These are phyloP conservation scores for Apis dorsata DNA, from an alignment of 1,140 invertebrate species.

Conservation along the genomic window DNA sequence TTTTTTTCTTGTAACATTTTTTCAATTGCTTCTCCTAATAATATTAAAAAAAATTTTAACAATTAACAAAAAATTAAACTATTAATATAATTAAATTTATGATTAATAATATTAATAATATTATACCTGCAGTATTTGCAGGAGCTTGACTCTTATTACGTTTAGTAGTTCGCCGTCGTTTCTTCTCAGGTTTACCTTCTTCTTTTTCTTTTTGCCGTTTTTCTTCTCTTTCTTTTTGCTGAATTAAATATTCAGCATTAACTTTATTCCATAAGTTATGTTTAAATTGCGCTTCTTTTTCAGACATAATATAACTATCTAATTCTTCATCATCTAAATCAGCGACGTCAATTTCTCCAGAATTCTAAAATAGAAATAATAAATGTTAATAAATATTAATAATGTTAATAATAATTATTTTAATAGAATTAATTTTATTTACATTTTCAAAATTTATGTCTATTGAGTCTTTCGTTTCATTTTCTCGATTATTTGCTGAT, in stretches of 20 bases:
- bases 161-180: conserved; percentile 84
- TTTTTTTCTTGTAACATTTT: conserved; percentile 97
- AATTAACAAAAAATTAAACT: conserved; percentile 13
- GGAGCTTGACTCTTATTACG: conserved; percentile 82
- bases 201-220: conserved; percentile 86
- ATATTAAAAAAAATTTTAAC: background rate
- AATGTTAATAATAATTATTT: background rate
- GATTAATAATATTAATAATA: conserved; percentile 9
- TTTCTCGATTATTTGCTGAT: conserved; percentile 52
- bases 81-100: conserved; percentile 15
- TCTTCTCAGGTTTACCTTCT: conserved; percentile 90
- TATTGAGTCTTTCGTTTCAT: conserved; percentile 54
- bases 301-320: conserved; percentile 91
- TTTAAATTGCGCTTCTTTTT: conserved; percentile 89
- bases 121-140: conserved; percentile 87
- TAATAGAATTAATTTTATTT: conserved; percentile 32
- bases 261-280: conserved; percentile 90
- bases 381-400: background rate
- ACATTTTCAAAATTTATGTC: conserved; percentile 70
- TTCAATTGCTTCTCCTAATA: conserved; percentile 91
- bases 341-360: conserved; percentile 87
- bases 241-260: conserved; percentile 91
- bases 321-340: conserved; percentile 94
- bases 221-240: conserved; percentile 92
- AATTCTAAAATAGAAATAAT: conserved; percentile 51